Evolutionary conservation across 2,113 vertebrate species (phyloP).

Genomic region (Lepisosteus oculatus): DNA sequence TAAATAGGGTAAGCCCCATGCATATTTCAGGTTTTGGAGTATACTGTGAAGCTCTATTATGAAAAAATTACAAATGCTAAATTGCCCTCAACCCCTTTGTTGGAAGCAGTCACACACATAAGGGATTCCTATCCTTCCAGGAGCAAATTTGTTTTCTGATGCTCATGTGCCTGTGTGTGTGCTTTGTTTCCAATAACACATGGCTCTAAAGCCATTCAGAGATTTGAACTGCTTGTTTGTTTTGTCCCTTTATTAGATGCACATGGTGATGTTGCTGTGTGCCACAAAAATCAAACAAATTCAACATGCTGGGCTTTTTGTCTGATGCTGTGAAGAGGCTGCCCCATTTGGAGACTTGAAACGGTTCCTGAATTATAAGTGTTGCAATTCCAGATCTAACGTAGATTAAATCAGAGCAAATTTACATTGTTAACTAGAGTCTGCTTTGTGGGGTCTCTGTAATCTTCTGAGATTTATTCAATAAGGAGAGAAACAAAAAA

Average conservation of each 20-base stretch:
- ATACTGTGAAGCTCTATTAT: background rate
- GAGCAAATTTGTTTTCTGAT: constrained; percentile 1
- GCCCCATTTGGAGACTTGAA: constrained; percentile 24
- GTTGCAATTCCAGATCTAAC: constrained; percentile 23
- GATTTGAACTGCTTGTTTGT: constrained; percentile 13
- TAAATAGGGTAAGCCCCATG: background rate
- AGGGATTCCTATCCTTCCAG: background rate
- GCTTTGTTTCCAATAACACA: constrained; percentile 1
- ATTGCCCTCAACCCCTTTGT: background rate
- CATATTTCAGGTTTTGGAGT: background rate
- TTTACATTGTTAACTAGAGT: constrained; percentile 26
- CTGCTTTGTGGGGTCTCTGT: constrained; percentile 31
- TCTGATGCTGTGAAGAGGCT: constrained; percentile 11
- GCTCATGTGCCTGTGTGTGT: background rate
- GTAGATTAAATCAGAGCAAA: constrained; percentile 30
- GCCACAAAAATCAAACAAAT: constrained; percentile 23
- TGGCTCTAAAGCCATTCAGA: constrained; percentile 4
- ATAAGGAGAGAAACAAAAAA: background rate
- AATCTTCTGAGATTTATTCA: constrained; percentile 27
- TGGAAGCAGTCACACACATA: background rate
- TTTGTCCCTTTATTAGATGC: constrained; percentile 29
- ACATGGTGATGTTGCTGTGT: constrained; percentile 19
- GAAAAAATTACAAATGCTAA: background rate
- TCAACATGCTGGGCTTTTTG: constrained; percentile 7
- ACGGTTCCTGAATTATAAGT: constrained; percentile 15